phyloP scores from a whole-genome alignment of 2,888 invertebrate species.

The Dexiosoma caninum region DNA sequence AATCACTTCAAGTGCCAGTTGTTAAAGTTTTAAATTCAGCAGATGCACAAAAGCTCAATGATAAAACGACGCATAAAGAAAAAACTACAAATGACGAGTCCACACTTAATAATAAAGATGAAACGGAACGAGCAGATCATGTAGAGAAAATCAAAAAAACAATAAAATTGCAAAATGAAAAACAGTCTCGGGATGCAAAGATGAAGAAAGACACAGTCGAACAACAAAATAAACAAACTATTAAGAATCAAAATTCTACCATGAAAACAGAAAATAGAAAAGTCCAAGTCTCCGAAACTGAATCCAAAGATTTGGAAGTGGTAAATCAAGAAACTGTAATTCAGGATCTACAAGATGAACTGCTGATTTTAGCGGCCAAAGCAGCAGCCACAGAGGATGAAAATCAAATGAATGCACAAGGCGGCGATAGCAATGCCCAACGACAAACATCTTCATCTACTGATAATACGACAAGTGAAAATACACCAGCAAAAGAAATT shows the following conservation, averaged over 20 bases:
- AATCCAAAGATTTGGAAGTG: slow-evolving; percentile 5
- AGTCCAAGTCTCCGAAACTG: background rate
- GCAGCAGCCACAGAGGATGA: slow-evolving; percentile 49
- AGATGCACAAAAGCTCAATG: background rate
- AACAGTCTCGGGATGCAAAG: background rate
- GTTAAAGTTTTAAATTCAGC: background rate
- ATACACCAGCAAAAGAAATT: background rate
- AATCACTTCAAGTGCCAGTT: background rate
- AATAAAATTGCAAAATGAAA: background rate
- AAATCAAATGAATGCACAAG: background rate
- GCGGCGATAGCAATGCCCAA: background rate
- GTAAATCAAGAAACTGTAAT: background rate
- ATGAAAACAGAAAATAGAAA: background rate
- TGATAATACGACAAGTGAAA: background rate
- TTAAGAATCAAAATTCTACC: background rate
- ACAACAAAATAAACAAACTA: background rate
- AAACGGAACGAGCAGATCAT: background rate
- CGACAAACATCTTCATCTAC: background rate
- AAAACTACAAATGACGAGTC: background rate
- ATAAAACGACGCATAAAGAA: background rate
- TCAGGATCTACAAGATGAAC: slow-evolving; percentile 58
- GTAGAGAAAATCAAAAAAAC: background rate
- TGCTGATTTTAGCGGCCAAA: slow-evolving; percentile 53
- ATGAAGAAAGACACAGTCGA: background rate
- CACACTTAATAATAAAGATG: no score